Conservation (phyloP, 2,113 vertebrate genomes). For the Scopus umbretta region DNA sequence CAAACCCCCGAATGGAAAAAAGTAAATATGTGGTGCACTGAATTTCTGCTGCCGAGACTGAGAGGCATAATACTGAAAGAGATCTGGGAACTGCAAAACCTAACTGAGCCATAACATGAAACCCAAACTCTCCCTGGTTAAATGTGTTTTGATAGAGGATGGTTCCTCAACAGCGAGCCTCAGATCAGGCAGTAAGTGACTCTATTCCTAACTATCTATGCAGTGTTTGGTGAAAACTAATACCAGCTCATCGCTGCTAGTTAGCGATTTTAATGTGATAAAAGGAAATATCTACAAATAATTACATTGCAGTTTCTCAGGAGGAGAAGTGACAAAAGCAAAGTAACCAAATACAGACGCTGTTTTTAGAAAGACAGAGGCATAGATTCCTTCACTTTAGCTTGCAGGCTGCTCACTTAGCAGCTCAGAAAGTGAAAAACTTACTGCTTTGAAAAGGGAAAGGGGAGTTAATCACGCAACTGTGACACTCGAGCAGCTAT, state of each 20-base stretch:
- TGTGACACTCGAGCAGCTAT: background rate
- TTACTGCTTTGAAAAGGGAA: background rate
- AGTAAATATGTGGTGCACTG: rapidly evolving
- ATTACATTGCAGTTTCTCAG: background rate
- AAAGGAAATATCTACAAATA: background rate
- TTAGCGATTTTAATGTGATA: background rate
- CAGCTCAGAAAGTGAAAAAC: background rate
- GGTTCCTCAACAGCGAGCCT: background rate
- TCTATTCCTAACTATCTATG: background rate
- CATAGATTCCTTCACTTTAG: rapidly evolving
- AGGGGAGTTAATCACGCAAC: background rate
- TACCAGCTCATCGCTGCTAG: background rate
- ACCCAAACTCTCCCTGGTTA: background rate
- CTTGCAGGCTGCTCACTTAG: background rate
- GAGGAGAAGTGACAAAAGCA: background rate
- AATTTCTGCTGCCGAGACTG: background rate
- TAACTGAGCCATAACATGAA: background rate
- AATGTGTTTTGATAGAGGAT: background rate
- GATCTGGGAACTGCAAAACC: background rate
- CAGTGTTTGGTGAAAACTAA: background rate
- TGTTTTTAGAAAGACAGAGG: background rate
- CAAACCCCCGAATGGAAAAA: background rate
- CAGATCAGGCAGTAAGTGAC: background rate
- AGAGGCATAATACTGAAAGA: background rate
- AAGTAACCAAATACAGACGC: background rate